A percentile compares a stretch with the other conserved stretches of the same genome.
phyloP scores from a whole-genome alignment of 1,140 invertebrate genomes.

The Leptonema lineaticorne region DNA sequence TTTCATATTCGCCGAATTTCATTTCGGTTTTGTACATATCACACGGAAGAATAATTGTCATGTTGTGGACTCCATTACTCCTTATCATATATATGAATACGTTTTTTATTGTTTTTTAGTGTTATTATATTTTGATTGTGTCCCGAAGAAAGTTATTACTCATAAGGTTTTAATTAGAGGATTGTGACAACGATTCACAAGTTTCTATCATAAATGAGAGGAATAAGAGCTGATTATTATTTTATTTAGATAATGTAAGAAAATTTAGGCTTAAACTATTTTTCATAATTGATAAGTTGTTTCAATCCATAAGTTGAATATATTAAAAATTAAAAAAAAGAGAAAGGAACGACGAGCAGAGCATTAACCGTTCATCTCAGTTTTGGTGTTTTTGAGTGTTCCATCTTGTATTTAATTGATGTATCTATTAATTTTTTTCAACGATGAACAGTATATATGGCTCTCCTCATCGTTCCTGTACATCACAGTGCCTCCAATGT shows the following conservation, averaged over 20 bases:
- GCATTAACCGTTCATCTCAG: neutral
- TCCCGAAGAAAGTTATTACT: no score
- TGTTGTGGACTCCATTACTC: neutral
- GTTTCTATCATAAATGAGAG: slow-evolving; percentile 41
- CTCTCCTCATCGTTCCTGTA: neutral
- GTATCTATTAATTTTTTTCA: no score
- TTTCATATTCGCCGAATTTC: slow-evolving; percentile 6
- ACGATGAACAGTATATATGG: neutral
- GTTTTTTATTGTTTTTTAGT: slow-evolving; percentile 1
- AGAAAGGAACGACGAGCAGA: neutral
- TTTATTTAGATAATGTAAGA: slow-evolving; percentile 35
- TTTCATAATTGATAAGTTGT: slow-evolving; percentile 32
- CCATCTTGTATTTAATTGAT: neutral
- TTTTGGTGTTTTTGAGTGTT: slow-evolving; percentile 10
- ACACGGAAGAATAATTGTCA: slow-evolving; percentile 14
- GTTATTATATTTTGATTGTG: slow-evolving; percentile 5
- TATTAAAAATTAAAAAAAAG: no score
- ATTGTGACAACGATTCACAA: slow-evolving; percentile 37
- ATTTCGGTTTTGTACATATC: slow-evolving; percentile 35
- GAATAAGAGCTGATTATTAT: slow-evolving; percentile 41
- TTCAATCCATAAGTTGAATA: slow-evolving; percentile 30
- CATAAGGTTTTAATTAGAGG: slow-evolving; percentile 35
- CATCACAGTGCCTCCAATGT: slow-evolving; percentile 35
- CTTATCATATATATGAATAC: neutral
- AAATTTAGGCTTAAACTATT: slow-evolving; percentile 39